Evolutionary conservation across 2,113 vertebrate species (phyloP).

Genomic region (Platichthys flesus): DNA sequence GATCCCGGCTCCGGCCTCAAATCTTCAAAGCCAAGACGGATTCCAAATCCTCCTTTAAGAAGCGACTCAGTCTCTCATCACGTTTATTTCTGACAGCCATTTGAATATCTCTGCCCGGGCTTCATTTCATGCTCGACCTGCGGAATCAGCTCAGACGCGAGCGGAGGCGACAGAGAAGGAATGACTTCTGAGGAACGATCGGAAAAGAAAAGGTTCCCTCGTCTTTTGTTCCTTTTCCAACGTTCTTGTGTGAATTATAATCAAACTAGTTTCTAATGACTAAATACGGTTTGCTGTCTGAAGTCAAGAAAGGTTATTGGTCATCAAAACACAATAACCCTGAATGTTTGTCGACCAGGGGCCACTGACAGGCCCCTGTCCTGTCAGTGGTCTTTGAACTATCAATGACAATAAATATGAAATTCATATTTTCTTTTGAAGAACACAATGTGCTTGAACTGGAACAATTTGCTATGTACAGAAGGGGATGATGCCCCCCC

Average conservation of each 20-base stretch:
- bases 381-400: too few relatives aligned
- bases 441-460: too few relatives aligned
- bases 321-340: not conserved
- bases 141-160: slow-evolving; percentile 35
- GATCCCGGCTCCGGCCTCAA: slow-evolving; percentile 18
- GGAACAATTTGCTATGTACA: too few relatives aligned
- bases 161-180: slow-evolving; percentile 33
- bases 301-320: too few relatives aligned
- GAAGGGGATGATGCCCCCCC: too few relatives aligned
- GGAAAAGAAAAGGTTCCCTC: not conserved
- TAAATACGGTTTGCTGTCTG: too few relatives aligned
- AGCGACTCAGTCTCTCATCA: slow-evolving; percentile 53
- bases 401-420: too few relatives aligned
- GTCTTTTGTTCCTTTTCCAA: slow-evolving; percentile 30
- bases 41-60: slow-evolving; percentile 53
- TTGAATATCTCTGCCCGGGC: slow-evolving; percentile 60
- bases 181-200: slow-evolving; percentile 18
- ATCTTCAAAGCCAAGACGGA: slow-evolving; percentile 16
- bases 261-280: not conserved
- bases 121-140: slow-evolving; percentile 73
- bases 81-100: slow-evolving; percentile 38
- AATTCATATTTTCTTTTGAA: too few relatives aligned
- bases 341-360: too few relatives aligned
- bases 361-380: too few relatives aligned
- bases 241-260: not conserved